These are phyloP conservation scores for Luidia sarsii DNA, from an alignment of 53 echinoderm and acorn worm species.

Conservation along the genomic window DNA sequence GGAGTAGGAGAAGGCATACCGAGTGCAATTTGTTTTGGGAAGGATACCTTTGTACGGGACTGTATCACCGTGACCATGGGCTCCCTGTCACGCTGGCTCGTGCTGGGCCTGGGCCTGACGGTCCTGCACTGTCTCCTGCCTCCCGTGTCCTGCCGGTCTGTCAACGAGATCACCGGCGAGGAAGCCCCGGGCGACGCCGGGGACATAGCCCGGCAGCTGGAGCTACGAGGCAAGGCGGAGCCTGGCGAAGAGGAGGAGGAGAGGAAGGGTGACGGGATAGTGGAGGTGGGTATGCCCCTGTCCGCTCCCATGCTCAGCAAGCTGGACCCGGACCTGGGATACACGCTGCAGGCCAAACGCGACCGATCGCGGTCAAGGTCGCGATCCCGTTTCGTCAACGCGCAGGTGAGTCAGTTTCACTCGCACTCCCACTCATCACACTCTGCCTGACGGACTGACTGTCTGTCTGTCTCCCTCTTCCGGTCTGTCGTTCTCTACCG, in stretches of 20 bases:
- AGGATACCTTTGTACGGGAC: too few species aligned
- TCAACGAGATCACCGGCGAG: conserved; percentile 11
- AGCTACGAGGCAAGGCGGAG: background rate
- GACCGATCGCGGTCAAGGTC: conserved; percentile 32
- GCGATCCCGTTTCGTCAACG: background rate
- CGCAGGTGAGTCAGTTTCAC: conserved; percentile 36
- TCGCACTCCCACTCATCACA: background rate
- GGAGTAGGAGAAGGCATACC: too few species aligned
- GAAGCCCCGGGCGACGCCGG: conserved; percentile 7
- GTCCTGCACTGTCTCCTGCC: background rate
- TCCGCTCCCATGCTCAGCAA: background rate
- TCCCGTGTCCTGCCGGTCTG: conserved; percentile 6
- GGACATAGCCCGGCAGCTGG: background rate
- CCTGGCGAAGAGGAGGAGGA: conserved; percentile 1
- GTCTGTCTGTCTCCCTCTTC: too few species aligned
- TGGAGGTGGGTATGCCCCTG: background rate
- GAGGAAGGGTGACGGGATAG: conserved; percentile 6
- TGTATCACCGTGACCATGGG: too few species aligned
- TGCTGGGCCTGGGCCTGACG: conserved; percentile 23
- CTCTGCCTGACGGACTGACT: too few species aligned
- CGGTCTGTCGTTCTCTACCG: too few species aligned
- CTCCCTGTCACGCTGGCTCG: background rate
- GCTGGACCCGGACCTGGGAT: conserved; percentile 19
- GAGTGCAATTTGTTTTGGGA: too few species aligned
- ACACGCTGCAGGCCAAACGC: conserved; percentile 35